Base-by-base conservation (phyloP, 2,113 vertebrate species). In the Murina feae region DNA sequence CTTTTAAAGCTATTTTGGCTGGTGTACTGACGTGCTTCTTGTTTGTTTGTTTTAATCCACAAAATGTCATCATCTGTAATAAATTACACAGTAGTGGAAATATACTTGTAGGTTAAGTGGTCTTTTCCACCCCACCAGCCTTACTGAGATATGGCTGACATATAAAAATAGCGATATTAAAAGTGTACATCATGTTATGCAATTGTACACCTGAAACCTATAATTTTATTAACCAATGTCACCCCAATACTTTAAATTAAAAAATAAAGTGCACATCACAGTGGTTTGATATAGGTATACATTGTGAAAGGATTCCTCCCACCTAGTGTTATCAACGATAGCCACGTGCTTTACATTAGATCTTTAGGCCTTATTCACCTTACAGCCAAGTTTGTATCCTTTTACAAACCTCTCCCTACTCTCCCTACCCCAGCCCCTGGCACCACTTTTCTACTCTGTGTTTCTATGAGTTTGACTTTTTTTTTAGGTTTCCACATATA, bases 21-120 rank as follows among this genome's bases (percentile, higher is more conserved):
- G 53, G 13, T 60, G 2, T 65, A 76, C 23, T 42, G n/a, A 84
- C 32, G 42, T 53, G 25, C 20, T 82, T 39, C 80, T 80, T 28
- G 30, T 7, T 60, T 47, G 14, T 5, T 55, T 60, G 6, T 42
- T 63, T 71, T 30, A 74, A 74, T 44, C 39, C 35, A 85, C 65
- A 82, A 79, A 93, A 74, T 83, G 95, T 63, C 91, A 97, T 95
- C 91, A 90, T 89, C 87, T 55, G 14, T 32, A 72, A 95, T 74
- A 89, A 74, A 91, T 44, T 81, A 90, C 60, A 93, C 20, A 0
- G 42, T 17, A 58, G 6, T 79, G 30, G 55, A 92, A 91, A 0
- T 42, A 74, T 9, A 86, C 28, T 53, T 63, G 14, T 18, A 58
- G 2, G 23, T 44, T 93, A 89, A 89, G 32, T n/a, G 18, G 47